Conservation (phyloP, 2,113 vertebrate species). For the Thalassarche chlororhynchos region DNA sequence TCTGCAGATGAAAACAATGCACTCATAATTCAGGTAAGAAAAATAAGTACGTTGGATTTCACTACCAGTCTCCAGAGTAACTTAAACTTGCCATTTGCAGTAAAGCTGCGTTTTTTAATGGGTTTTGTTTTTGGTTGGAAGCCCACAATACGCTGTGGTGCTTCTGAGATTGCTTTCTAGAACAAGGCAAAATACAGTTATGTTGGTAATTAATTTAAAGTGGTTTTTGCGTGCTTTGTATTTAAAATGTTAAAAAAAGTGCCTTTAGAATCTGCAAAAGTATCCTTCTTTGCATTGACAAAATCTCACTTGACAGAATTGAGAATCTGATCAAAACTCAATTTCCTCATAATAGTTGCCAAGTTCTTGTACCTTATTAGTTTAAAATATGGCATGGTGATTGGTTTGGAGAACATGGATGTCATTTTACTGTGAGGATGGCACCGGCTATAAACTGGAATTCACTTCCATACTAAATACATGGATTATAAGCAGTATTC, state of each 20-base stretch:
- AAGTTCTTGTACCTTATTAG: background rate
- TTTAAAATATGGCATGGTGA: background rate
- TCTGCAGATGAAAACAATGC: background rate
- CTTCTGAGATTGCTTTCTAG: background rate
- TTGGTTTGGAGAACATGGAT: background rate
- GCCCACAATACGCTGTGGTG: background rate
- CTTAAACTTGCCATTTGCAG: background rate
- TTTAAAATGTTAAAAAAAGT: background rate
- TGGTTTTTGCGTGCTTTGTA: background rate
- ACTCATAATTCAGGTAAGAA: constrained; percentile 21
- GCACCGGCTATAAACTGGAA: background rate
- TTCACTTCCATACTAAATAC: background rate
- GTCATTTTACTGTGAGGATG: background rate
- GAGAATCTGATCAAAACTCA: background rate
- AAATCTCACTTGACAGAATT: background rate
- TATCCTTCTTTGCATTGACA: background rate
- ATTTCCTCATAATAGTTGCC: background rate
- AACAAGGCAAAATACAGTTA: background rate
- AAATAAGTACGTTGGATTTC: background rate
- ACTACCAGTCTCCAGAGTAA: background rate
- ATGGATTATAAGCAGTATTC: background rate
- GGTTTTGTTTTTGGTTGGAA: constrained; percentile 24
- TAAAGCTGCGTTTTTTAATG: background rate
- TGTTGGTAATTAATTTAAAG: constrained; percentile 41
- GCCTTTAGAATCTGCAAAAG: background rate